Percentiles rank a stretch among this genome's conserved stretches.
Evolutionary conservation across 1,140 invertebrate genomes (phyloP).

Genomic region (Brachionus plicatilis): DNA sequence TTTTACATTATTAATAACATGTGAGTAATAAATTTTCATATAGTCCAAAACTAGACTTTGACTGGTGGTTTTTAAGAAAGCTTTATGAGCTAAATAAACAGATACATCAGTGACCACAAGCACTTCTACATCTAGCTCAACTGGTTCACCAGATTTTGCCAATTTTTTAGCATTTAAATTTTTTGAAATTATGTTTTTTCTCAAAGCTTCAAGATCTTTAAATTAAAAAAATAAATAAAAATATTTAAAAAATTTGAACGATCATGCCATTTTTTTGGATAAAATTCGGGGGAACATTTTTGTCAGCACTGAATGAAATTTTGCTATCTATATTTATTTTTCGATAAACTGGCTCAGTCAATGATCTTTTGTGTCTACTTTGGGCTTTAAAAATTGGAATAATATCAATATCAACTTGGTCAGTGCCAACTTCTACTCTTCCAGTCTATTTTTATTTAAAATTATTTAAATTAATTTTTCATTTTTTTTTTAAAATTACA

Average conservation of each 20-base stretch:
- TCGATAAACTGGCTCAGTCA: background rate
- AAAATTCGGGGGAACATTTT: background rate
- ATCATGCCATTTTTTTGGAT: background rate
- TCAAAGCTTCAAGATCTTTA: background rate
- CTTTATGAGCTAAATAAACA: background rate
- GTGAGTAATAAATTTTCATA: slow-evolving; percentile 14
- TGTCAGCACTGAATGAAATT: background rate
- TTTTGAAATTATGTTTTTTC: background rate
- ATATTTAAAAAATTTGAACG: background rate
- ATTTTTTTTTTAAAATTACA: background rate
- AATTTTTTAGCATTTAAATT: background rate
- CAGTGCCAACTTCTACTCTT: background rate
- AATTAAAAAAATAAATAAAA: background rate
- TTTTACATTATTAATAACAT: background rate
- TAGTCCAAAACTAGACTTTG: background rate
- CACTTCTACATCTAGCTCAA: background rate
- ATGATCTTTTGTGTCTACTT: background rate
- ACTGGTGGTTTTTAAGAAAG: background rate
- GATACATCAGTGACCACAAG: background rate
- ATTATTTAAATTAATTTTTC: background rate
- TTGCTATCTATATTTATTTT: background rate
- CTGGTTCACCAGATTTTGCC: background rate
- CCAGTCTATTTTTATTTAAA: background rate
- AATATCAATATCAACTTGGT: background rate
- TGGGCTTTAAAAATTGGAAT: background rate